Base-by-base conservation (phyloP, 2,113 vertebrate genomes). In the Chrysochloris asiatica region DNA sequence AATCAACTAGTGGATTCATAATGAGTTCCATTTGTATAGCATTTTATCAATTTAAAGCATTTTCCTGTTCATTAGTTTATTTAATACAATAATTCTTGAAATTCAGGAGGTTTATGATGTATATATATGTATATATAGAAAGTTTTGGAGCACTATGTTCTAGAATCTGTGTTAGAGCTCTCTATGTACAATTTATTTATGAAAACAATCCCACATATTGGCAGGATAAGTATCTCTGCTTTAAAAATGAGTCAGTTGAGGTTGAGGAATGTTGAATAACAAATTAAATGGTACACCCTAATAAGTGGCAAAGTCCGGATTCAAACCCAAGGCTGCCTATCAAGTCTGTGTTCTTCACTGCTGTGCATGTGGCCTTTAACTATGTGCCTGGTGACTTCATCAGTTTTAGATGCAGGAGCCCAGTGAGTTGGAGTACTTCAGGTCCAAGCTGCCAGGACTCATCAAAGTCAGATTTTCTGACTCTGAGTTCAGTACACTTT, bases 381-480 rank as follows among this genome's bases (percentile, higher is more conserved):
- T 76, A 73, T 28, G 5, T 33, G 36, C 65, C 17, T 2, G 9
- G 83, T 30, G 3, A 71, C 2, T 22, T 2, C 2, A 19, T n/a
- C 38, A 4, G 71, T 52, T n/a, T 73, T 0, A 50, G 81, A 56
- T 10, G 43, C 12, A 91, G 61, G 73, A 8, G 84, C 80, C 80
- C 54, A 33, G 72, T 0, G 3, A 69, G 16, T 14, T 82, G 77
- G 56, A 90, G 79, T 47, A 75, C 56, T 56, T 83, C 38, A 12
- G 45, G 45, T 69, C 47, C 65, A 24, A 65, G 52, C 73, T 94
- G 92, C 93, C 95, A 96, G 83, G 77, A 56, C 87, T 82, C 81
- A 93, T 96, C 95, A 94, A 93, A 96, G 93, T 94, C 86, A 93
- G 92, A 96, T 95, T 96, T 96, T 95, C 94, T 96, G 93, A 90